Base-by-base conservation (phyloP, 2,888 invertebrate species). In the Erannis defoliaria region DNA sequence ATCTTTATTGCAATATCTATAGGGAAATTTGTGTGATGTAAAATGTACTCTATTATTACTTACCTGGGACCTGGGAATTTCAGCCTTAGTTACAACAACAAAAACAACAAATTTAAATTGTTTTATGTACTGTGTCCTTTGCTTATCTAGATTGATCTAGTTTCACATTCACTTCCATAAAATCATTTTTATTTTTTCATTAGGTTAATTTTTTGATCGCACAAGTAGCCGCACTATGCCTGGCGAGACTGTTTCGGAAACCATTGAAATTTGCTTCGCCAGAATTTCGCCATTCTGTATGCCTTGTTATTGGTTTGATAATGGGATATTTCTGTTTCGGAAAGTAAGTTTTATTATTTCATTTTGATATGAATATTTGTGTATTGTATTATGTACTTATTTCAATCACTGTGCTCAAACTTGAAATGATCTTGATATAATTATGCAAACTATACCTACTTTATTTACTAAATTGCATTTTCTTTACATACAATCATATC, bases 251-350 rank as follows among this genome's bases (percentile, higher is more conserved):
- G 73, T 95, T 97, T 88, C 95, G 97, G 83, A 96, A 95, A 77
- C 94, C 95, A 77, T 93, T 98, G 73, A 96, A 95, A 89, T 96
- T 96, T 71, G 94, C 94, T 76, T 95, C 94, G 75, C 93, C 96
- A 73, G 95, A 94, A 71, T 94, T 95, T 61, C 95, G 97, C 74
- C 97, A 97, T 93, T 94, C 94, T 76, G 96, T 96, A 82, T 97
- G 97, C 77, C 94, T 97, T 74, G 86, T 95, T 68, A 92, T 96
- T 81, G 98, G 98, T 75, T 94, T 98, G 80, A 88, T 94, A 76
- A 96, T 97, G 86, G 97, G 97, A 74, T 97, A 97, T 92, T 97
- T 98, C 93, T 97, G 97, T 90, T 98, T 97, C 88, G 97, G 98
- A 89, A 95, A 94, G 96, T 96, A 94, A 95, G 95, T 93, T 80